phyloP scores from a whole-genome alignment of 2,797 vertebrate genomes.

The Gymnodraco acuticeps region DNA sequence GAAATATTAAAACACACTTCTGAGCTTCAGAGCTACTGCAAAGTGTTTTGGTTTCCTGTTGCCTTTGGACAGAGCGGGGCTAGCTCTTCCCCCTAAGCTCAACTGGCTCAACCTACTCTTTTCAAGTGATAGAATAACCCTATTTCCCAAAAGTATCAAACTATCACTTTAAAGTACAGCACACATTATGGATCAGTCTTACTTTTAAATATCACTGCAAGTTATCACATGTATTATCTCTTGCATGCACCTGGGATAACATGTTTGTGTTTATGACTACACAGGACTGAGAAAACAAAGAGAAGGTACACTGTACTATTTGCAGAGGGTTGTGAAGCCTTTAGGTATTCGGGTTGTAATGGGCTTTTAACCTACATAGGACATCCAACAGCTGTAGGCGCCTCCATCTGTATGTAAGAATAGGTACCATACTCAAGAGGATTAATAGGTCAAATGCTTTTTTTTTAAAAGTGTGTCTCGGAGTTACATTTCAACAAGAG shows the following conservation, averaged over 20 bases:
- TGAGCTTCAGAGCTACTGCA: not conserved
- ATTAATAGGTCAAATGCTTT: conserved; percentile 60
- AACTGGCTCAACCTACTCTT: not conserved
- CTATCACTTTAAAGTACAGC: not conserved
- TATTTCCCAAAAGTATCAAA: conserved; percentile 2
- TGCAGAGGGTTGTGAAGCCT: conserved; percentile 31
- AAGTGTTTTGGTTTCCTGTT: not conserved
- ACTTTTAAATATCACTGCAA: conserved; percentile 11
- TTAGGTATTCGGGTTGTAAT: conserved; percentile 26
- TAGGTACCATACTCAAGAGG: conserved; percentile 56
- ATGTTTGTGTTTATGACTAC: conserved; percentile 11
- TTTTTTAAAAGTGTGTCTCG: conserved; percentile 18
- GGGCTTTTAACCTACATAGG: conserved; percentile 59
- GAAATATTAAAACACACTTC: not conserved
- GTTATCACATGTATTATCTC: conserved; percentile 2
- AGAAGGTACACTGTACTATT: conserved; percentile 14
- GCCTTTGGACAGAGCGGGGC: not conserved
- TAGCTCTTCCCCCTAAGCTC: too few relatives aligned
- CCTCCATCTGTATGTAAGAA: conserved; percentile 43
- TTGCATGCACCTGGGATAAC: conserved; percentile 20
- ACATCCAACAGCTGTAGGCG: conserved; percentile 35
- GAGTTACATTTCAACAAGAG: conserved; percentile 33
- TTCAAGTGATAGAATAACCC: not conserved
- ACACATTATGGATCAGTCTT: not conserved
- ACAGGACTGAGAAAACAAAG: conserved; percentile 15